phyloP scores from a whole-genome alignment of 2,888 invertebrate genomes.

The Drosophila borealis region DNA sequence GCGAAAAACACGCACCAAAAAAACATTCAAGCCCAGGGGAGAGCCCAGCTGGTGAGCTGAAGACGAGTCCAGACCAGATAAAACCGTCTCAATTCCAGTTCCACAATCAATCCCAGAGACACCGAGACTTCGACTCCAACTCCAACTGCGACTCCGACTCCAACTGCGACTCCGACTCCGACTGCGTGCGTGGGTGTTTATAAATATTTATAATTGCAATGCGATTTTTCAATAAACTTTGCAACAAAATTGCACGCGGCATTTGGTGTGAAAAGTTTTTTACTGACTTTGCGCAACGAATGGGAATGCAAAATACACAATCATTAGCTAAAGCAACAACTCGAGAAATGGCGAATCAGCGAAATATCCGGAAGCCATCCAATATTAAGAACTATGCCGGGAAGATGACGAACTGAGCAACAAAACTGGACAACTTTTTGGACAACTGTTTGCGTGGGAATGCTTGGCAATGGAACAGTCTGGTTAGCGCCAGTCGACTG shows the following conservation, averaged over 20 bases:
- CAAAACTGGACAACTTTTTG: background rate
- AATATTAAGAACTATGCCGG: background rate
- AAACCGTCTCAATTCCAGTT: conserved; percentile 19
- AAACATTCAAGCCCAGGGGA: conserved; percentile 13
- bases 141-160: conserved; percentile 1
- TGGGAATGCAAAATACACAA: conserved; percentile 17
- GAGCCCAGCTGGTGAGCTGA: background rate
- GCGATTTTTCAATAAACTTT: conserved; percentile 59
- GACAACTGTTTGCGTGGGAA: background rate
- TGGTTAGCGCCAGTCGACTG: background rate
- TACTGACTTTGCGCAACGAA: conserved; percentile 1
- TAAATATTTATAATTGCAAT: conserved; percentile 74
- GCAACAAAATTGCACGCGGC: conserved; percentile 63
- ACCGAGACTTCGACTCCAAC: background rate
- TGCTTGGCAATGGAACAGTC: background rate
- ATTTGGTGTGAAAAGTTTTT: conserved; percentile 39
- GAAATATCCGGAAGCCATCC: background rate
- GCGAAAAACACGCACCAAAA: conserved; percentile 48
- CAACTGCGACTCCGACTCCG: background rate
- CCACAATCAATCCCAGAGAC: conserved; percentile 17
- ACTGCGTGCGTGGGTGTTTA: conserved; percentile 54
- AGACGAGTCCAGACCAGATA: conserved; percentile 17
- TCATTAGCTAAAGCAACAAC: conserved; percentile 30
- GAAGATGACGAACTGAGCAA: background rate
- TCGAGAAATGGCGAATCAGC: conserved; percentile 18